Evolutionary conservation across 1,140 invertebrate genomes (phyloP).

Genomic region (Drosophila ercepeae): DNA sequence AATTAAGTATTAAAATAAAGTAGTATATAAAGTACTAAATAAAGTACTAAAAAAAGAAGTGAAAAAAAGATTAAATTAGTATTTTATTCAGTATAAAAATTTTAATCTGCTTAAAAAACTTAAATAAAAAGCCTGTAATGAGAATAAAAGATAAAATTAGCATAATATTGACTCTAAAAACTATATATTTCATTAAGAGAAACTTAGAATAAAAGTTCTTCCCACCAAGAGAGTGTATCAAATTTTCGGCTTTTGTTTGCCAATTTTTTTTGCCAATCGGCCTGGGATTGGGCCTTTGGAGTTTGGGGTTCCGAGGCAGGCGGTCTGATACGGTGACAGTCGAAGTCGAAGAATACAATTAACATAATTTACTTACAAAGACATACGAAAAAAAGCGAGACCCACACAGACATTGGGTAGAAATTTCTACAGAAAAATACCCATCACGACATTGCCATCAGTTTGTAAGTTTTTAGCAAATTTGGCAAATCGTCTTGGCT

Average conservation of each 20-base stretch:
- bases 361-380: constrained; percentile 77
- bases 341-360: constrained; percentile 74
- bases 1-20: too few species aligned
- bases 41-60: too few species aligned
- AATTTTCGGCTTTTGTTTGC: not conserved
- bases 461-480: constrained; percentile 70
- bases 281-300: constrained; percentile 1
- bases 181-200: too few species aligned
- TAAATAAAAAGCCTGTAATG: too few species aligned
- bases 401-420: constrained; percentile 13
- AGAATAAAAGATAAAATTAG: too few species aligned
- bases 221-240: too few species aligned
- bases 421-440: constrained; percentile 22
- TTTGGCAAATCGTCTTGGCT: constrained; percentile 69
- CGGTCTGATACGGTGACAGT: constrained; percentile 58
- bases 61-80: too few species aligned
- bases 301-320: not conserved
- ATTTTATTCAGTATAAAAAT: too few species aligned
- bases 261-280: constrained; percentile 7
- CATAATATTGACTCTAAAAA: too few species aligned
- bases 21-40: too few species aligned
- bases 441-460: constrained; percentile 60
- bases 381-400: constrained; percentile 34
- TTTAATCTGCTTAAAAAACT: too few species aligned
- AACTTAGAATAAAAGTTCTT: too few species aligned